Conservation (phyloP, 2,888 invertebrate species). For the Ceramica pisi region DNA sequence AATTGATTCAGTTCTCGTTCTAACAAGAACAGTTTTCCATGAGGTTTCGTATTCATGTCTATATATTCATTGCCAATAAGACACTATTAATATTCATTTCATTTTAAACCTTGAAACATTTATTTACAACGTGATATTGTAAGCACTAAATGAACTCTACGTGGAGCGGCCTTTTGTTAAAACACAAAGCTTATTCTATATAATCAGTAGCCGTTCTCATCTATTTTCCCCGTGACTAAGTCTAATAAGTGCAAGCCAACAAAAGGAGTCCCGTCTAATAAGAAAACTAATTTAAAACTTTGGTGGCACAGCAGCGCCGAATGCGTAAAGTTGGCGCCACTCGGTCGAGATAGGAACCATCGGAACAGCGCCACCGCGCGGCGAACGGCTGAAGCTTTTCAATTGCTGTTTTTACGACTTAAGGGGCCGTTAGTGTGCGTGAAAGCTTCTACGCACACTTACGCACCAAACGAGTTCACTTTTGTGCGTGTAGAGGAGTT, state of each 20-base stretch:
- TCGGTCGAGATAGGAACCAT: constrained; percentile 79
- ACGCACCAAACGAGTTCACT: constrained; percentile 73
- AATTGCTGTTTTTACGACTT: constrained; percentile 84
- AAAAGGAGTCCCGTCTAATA: constrained; percentile 75
- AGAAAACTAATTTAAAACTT: constrained; percentile 82
- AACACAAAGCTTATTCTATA: constrained; percentile 53
- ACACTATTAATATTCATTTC: not conserved
- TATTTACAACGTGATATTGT: constrained; percentile 2
- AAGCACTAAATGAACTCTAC: not conserved
- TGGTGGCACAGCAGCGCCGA: constrained; percentile 83
- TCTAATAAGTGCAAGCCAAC: constrained; percentile 72
- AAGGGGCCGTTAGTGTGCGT: constrained; percentile 79
- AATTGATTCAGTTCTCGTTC: not conserved
- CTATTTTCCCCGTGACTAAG: constrained; percentile 66
- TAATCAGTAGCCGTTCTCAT: constrained; percentile 42
- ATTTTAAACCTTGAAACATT: constrained; percentile 1
- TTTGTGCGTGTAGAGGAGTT: constrained; percentile 83
- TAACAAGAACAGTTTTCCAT: not conserved
- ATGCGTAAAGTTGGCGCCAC: constrained; percentile 71
- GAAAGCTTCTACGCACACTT: constrained; percentile 83
- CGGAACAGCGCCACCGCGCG: constrained; percentile 87
- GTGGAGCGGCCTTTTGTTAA: constrained; percentile 19
- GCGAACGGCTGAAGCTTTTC: constrained; percentile 89
- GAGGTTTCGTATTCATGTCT: not conserved
- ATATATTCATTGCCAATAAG: not conserved